A percentile compares a stretch with the other conserved stretches of the same genome.
phyloP scores from a whole-genome alignment of 2,888 invertebrate genomes.

The Panopea generosa region DNA sequence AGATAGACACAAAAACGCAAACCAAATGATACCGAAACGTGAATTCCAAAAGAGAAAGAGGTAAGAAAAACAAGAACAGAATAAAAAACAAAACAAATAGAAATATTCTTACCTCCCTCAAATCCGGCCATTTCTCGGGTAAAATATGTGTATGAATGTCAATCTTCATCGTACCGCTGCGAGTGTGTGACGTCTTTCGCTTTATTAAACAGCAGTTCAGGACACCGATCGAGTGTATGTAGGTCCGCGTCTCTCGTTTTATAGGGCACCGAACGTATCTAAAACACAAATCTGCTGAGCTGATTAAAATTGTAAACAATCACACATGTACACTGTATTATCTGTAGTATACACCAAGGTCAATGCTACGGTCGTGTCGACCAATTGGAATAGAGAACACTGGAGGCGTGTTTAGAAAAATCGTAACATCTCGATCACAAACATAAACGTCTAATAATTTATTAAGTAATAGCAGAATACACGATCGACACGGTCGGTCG shows the following conservation, averaged over 20 bases:
- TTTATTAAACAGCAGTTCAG: neutral
- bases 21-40: too few relatives aligned
- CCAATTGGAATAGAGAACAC: conserved; percentile 33
- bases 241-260: too few relatives aligned
- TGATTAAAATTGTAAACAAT: neutral
- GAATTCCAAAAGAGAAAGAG: too few relatives aligned
- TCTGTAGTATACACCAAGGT: conserved; percentile 8
- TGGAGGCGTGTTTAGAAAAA: conserved; percentile 35
- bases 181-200: neutral
- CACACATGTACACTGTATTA: too few relatives aligned
- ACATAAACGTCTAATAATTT: neutral
- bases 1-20: too few relatives aligned
- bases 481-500: too few relatives aligned
- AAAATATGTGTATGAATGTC: conserved; percentile 87
- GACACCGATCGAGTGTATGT: too few relatives aligned
- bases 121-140: conserved; percentile 87
- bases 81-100: too few relatives aligned
- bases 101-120: conserved; percentile 84
- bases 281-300: too few relatives aligned
- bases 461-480: neutral
- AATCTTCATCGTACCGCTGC: conserved; percentile 84
- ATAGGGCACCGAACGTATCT: too few relatives aligned
- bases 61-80: too few relatives aligned
- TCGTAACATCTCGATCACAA: neutral
- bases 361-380: conserved; percentile 2